Evolutionary conservation across 2,888 invertebrate genomes (phyloP).

Genomic region (Koerneria pararmatus): DNA sequence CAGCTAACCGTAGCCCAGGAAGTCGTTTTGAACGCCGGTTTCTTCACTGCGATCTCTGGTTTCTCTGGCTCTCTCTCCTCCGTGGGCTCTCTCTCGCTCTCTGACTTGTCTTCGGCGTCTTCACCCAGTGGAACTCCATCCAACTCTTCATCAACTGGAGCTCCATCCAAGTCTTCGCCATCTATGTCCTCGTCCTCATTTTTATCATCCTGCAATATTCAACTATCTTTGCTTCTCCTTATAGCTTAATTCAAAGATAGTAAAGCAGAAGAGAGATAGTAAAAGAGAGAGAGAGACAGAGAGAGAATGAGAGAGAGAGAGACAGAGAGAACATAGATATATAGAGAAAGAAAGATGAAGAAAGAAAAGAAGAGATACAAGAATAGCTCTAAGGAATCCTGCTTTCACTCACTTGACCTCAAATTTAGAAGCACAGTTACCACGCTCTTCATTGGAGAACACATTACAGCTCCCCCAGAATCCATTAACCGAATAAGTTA

Average conservation of each 20-base stretch:
- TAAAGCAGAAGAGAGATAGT: neutral
- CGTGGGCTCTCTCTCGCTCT: no score
- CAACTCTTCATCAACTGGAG: slow-evolving; percentile 59
- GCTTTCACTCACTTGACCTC: no score
- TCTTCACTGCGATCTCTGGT: no score
- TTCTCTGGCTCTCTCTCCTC: no score
- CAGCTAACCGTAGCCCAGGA: slow-evolving; percentile 20
- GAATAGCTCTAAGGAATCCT: neutral
- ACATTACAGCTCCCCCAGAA: no score
- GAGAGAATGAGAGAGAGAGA: neutral
- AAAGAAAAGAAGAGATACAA: neutral
- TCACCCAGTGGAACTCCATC: slow-evolving; percentile 33
- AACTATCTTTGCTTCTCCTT: slow-evolving; percentile 72
- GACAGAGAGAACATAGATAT: no score
- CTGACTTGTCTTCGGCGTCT: neutral
- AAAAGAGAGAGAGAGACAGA: neutral
- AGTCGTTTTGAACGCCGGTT: slow-evolving; percentile 21
- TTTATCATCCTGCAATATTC: slow-evolving; percentile 32
- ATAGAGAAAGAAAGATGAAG: no score
- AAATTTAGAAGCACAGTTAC: no score
- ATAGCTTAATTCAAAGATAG: slow-evolving; percentile 64
- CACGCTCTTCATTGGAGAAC: no score
- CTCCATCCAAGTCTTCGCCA: slow-evolving; percentile 30
- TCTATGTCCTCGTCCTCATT: slow-evolving; percentile 59
- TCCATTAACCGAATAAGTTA: no score